Evolutionary conservation across 2,113 vertebrate species (phyloP).

Genomic region (Erythrocebus patas): DNA sequence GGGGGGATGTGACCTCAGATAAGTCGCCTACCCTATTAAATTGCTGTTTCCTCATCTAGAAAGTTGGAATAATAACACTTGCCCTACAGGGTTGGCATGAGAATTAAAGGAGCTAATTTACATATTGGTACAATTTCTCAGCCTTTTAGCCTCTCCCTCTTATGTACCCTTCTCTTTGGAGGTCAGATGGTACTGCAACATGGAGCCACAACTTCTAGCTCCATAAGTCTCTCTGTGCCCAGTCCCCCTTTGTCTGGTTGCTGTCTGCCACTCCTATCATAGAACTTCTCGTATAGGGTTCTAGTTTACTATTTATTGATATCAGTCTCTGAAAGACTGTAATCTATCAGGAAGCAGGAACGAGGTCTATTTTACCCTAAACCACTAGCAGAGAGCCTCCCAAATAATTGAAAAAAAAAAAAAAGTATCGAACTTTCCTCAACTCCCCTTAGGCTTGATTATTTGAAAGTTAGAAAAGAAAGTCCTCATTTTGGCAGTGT

Average conservation of each 20-base stretch:
- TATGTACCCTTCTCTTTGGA: neutral
- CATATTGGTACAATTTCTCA: neutral
- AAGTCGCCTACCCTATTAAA: constrained; percentile 24
- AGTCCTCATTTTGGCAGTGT: neutral
- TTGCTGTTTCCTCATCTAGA: constrained; percentile 37
- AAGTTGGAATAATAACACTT: neutral
- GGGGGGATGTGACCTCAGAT: neutral
- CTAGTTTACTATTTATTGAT: constrained; percentile 21
- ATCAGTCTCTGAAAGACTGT: neutral
- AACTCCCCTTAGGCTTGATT: neutral
- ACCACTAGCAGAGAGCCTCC: neutral
- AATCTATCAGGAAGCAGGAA: neutral
- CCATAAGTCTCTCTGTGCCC: neutral
- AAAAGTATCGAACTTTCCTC: neutral
- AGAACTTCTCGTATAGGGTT: neutral
- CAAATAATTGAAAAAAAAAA: neutral
- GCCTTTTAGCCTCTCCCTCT: neutral
- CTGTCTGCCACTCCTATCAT: neutral
- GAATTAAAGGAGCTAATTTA: neutral
- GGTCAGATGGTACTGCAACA: neutral
- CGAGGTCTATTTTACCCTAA: neutral
- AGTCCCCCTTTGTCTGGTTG: neutral
- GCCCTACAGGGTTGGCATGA: neutral
- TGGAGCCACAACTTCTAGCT: neutral
- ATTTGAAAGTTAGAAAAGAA: constrained; percentile 38